Conservation (phyloP, 2,888 invertebrate species). For the Callosobruchus maculatus region DNA sequence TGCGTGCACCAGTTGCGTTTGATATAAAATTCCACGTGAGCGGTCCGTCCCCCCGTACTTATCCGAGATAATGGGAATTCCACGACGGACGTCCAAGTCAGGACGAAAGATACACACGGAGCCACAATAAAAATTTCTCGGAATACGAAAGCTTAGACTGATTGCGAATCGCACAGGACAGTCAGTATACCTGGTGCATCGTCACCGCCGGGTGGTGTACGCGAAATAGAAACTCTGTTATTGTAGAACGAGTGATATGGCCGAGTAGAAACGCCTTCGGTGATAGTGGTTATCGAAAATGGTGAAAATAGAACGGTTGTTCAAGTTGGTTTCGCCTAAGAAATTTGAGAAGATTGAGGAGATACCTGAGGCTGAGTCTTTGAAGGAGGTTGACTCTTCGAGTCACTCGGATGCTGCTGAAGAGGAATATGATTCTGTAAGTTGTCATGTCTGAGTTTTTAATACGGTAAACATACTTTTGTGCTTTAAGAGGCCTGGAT, state of each 20-base stretch:
- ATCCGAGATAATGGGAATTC: neutral
- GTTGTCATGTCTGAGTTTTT: neutral
- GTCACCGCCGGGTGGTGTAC: neutral
- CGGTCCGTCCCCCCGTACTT: neutral
- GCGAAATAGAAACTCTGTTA: neutral
- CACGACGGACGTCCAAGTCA: neutral
- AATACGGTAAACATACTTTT: no score
- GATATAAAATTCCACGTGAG: neutral
- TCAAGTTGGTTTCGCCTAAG: neutral
- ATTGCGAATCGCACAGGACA: neutral
- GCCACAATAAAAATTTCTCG: neutral
- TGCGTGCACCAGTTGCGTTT: neutral
- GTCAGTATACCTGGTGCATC: neutral
- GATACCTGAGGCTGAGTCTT: neutral
- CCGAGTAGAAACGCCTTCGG: neutral
- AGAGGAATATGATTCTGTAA: neutral
- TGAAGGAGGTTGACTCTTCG: neutral
- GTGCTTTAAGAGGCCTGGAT: no score
- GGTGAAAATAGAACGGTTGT: neutral
- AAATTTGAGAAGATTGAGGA: neutral
- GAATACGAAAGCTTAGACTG: neutral
- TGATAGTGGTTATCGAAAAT: neutral
- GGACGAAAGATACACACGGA: neutral
- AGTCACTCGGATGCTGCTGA: neutral
- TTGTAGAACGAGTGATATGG: neutral